Percentiles rank a stretch among this genome's conserved stretches.
These are phyloP conservation scores for Cryptops parisi DNA, from an alignment of 2,888 invertebrate species.

Conservation along the genomic window DNA sequence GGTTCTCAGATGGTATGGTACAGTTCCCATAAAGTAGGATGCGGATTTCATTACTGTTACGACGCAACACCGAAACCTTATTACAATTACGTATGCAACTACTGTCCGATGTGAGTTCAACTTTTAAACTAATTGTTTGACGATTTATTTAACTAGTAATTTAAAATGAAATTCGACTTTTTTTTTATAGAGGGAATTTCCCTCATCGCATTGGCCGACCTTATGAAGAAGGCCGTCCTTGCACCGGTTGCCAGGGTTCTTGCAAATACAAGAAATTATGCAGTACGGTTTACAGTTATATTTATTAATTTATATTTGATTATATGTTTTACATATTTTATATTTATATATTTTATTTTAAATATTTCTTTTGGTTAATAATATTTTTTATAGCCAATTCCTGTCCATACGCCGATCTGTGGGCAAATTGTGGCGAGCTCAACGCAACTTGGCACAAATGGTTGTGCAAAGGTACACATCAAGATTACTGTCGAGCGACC, in stretches of 20 bases:
- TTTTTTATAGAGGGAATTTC: conserved; percentile 49
- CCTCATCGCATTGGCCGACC: conserved; percentile 46
- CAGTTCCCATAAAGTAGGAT: conserved; percentile 57
- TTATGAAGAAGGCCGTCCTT: conserved; percentile 45
- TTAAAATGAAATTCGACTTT: not conserved
- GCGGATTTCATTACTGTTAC: conserved; percentile 52
- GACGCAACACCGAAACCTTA: conserved; percentile 35
- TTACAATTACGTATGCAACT: conserved; percentile 70
- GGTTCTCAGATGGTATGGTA: conserved; percentile 54
- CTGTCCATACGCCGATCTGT: conserved; percentile 51
- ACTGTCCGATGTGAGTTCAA: conserved; percentile 59
- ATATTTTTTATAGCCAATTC: conserved; percentile 39
- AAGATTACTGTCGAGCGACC: conserved; percentile 51
- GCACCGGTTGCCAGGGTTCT: conserved; percentile 46
- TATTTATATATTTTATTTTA: conserved; percentile 1
- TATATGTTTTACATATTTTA: not conserved
- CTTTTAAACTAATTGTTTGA: not conserved
- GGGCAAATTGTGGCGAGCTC: conserved; percentile 55
- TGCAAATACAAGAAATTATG: conserved; percentile 51
- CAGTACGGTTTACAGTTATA: conserved; percentile 26
- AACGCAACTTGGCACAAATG: conserved; percentile 42
- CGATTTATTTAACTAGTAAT: too few relatives aligned
- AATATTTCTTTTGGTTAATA: not conserved
- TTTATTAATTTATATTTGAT: not conserved
- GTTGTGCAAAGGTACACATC: conserved; percentile 37